Evolutionary conservation across 1,140 invertebrate species (phyloP).

Genomic region (Caenorhabditis briggsae): DNA sequence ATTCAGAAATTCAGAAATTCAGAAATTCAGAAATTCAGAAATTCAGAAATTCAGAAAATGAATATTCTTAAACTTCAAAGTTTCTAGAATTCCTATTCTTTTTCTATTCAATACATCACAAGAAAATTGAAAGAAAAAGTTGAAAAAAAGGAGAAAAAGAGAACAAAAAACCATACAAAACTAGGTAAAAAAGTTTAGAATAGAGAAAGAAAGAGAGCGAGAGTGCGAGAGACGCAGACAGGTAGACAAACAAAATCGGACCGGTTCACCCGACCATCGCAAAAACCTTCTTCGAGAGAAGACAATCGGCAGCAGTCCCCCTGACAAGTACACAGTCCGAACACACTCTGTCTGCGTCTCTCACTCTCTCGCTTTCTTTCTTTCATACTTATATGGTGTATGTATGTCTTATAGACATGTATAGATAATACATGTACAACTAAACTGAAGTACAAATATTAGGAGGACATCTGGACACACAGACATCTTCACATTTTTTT

Average conservation of each 20-base stretch:
- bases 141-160: not conserved
- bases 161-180: not conserved
- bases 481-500: no score
- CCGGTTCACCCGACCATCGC: slow-evolving; percentile 7
- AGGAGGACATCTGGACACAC: no score
- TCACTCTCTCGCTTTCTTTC: not conserved
- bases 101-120: no score
- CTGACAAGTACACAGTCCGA: not conserved
- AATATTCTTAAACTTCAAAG: no score
- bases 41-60: no score
- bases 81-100: no score
- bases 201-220: not conserved
- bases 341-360: slow-evolving; percentile 5
- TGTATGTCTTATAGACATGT: not conserved
- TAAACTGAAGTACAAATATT: not conserved
- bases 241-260: not conserved
- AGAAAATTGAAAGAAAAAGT: not conserved
- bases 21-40: no score
- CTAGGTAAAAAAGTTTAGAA: not conserved
- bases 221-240: not conserved
- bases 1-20: no score
- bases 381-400: not conserved
- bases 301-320: slow-evolving; percentile 8
- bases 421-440: not conserved
- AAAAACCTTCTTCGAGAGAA: not conserved